phyloP scores from a whole-genome alignment of 2,113 vertebrate species.

The Poeciliopsis turrubarensis region DNA sequence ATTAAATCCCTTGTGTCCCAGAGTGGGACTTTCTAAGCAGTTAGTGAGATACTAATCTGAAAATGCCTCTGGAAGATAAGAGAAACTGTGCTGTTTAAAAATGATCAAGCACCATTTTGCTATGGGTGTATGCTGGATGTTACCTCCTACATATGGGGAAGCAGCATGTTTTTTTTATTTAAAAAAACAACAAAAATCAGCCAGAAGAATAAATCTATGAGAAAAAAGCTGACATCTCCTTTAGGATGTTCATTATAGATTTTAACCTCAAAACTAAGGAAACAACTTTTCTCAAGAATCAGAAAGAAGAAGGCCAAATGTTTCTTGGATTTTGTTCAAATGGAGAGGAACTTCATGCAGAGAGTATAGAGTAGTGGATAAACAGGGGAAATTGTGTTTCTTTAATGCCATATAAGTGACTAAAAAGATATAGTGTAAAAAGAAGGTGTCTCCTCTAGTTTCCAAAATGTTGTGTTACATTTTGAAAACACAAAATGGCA shows the following conservation, averaged over 20 bases:
- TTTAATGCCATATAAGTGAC: too few species aligned
- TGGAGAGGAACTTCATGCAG: conserved; percentile 2
- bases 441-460: too few species aligned
- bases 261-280: conserved; percentile 44
- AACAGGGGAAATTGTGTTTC: too few species aligned
- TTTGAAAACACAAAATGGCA: too few species aligned
- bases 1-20: conserved; percentile 61
- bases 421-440: too few species aligned
- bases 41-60: conserved; percentile 63
- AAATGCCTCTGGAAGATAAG: conserved; percentile 62
- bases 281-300: conserved; percentile 38
- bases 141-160: conserved; percentile 80
- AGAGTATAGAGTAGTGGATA: neutral
- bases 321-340: conserved; percentile 8
- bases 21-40: conserved; percentile 55
- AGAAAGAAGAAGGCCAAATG: conserved; percentile 23
- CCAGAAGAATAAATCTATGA: conserved; percentile 74
- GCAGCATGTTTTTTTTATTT: conserved; percentile 68
- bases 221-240: conserved; percentile 60
- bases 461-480: too few species aligned
- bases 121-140: conserved; percentile 77
- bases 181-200: conserved; percentile 3
- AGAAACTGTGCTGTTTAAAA: conserved; percentile 60
- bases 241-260: conserved; percentile 65
- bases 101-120: conserved; percentile 74